Conservation (phyloP, 1,140 invertebrate genomes). For the Drosophila nigromelanica region DNA sequence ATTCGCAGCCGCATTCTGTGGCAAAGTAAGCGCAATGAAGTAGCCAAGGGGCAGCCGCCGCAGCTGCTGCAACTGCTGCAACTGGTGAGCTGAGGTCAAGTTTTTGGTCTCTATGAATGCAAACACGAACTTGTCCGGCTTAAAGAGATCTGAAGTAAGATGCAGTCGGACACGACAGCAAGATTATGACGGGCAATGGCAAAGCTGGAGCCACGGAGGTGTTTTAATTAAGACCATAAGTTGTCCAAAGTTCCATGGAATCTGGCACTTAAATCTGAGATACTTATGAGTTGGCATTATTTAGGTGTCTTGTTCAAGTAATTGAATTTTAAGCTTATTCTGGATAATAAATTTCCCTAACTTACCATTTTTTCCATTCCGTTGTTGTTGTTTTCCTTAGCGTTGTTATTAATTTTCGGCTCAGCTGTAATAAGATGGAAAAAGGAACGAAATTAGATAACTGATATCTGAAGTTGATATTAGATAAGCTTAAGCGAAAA, state of each 20-base stretch:
- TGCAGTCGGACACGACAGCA: constrained; percentile 19
- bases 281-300: no score
- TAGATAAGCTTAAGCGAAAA: constrained; percentile 23
- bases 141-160: constrained; percentile 23
- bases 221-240: constrained; percentile 33
- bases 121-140: constrained; percentile 34
- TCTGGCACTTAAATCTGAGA: no score
- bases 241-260: no score
- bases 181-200: constrained; percentile 15
- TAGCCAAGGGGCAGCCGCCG: constrained; percentile 38
- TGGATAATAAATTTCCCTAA: constrained; percentile 5
- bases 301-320: background rate
- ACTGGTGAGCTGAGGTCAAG: constrained; percentile 53
- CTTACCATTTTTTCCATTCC: constrained; percentile 81
- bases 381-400: constrained; percentile 42
- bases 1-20: constrained; percentile 50
- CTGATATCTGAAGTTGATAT: constrained; percentile 53
- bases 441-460: constrained; percentile 49
- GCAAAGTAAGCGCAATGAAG: constrained; percentile 75
- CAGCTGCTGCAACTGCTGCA: background rate
- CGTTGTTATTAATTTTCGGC: constrained; percentile 27
- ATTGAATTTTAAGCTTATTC: constrained; percentile 4
- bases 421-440: constrained; percentile 65
- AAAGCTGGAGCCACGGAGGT: background rate
- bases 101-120: constrained; percentile 21